Base-by-base conservation (phyloP, 2,888 invertebrate species). In the Flabesymbios commensalis region DNA sequence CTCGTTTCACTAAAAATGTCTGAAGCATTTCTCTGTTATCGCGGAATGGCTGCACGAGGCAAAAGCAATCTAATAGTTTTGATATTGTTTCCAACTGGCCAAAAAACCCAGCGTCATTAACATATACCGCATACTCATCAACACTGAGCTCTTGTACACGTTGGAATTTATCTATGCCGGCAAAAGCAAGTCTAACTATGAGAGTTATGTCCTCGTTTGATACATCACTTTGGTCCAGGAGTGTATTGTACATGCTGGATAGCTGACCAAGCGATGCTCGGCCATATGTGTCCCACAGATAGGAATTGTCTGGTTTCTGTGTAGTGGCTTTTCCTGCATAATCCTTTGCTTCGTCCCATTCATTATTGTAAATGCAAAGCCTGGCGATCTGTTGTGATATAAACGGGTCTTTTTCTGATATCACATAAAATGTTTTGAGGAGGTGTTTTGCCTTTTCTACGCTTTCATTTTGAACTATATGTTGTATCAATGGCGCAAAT, bases 1-100 rank as follows among this genome's bases (percentile, higher is more conserved):
- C 3, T 19, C 47, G 49, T 26, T 68, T 56, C 22, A 69, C 61
- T n/a, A 74, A 56, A 48, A 64, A 14, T 22, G 10, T 10, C 10
- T 45, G 45, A 10, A 45, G 24, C 10, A 45, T 24, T 19, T 45
- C 45, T n/a, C n/a, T n/a, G n/a, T n/a, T n/a, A 22, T 45, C 24
- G 26, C 22, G 26, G 49, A 49, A 22, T 7, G 14, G 29, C 49
- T 49, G 29, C 5, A 29, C 29, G 26, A 28, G 26, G 49, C 3
- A 0, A 22, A 49, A n/a, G 17, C 22, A 49, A 1, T 29, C 49
- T 1, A 49, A 1, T 3, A 49, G 49, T 29, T 2, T 49, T 22
- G n/a, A 10, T n/a, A 29, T 49, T n/a, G 29, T 10, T n/a, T 29
- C 31, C 28, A 49, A n/a, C 31, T 49, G 29, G n/a, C 31, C 31